phyloP scores from a whole-genome alignment of 1,140 invertebrate species.

The Drosophila truncata region DNA sequence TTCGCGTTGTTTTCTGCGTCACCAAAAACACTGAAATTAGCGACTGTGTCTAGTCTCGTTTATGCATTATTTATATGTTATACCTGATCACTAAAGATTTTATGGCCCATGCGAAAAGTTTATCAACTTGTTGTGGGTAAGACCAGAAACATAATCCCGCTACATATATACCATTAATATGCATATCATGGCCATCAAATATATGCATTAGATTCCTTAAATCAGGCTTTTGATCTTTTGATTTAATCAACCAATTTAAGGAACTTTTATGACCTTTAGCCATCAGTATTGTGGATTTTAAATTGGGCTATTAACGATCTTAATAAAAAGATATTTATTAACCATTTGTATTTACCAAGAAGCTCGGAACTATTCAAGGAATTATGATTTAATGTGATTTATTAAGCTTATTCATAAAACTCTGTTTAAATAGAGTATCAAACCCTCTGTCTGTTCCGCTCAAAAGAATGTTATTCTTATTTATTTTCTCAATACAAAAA shows the following conservation, averaged over 20 bases:
- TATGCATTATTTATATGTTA: constrained; percentile 66
- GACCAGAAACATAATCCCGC: constrained; percentile 42
- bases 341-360: background rate
- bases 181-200: constrained; percentile 29
- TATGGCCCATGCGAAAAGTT: constrained; percentile 41
- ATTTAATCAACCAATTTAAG: constrained; percentile 16
- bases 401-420: background rate
- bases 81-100: constrained; percentile 50
- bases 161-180: constrained; percentile 33
- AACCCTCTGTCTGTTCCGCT: background rate
- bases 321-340: background rate
- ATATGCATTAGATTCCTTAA: constrained; percentile 18
- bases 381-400: background rate
- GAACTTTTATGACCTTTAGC: background rate
- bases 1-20: constrained; percentile 14
- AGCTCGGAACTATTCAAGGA: background rate
- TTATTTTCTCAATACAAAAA: constrained; percentile 1
- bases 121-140: constrained; percentile 51
- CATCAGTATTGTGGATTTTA: background rate
- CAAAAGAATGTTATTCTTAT: background rate
- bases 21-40: constrained; percentile 58
- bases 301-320: background rate
- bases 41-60: constrained; percentile 56
- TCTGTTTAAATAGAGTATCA: background rate
- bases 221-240: constrained; percentile 16